A percentile compares a stretch with the other conserved stretches of the same genome.
These are phyloP conservation scores for Chionomys nivalis DNA, from an alignment of 2,113 vertebrate species.

Conservation along the genomic window DNA sequence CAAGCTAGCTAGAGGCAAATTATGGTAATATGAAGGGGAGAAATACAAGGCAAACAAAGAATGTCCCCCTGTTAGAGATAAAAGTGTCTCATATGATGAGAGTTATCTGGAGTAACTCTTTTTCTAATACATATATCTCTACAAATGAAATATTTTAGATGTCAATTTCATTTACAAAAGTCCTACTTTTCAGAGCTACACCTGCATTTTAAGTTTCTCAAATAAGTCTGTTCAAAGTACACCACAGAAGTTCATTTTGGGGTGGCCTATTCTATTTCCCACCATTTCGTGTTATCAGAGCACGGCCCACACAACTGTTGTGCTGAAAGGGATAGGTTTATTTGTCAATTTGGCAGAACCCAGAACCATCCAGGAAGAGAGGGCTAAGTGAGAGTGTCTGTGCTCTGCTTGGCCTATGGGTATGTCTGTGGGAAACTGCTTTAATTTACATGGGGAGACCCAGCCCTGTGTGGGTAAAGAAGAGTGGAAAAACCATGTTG, in stretches of 20 bases:
- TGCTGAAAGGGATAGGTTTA: background rate
- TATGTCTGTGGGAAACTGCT: background rate
- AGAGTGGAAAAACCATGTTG: rapidly evolving
- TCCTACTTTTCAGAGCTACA: background rate
- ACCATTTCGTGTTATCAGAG: background rate
- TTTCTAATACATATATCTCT: background rate
- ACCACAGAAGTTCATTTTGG: background rate
- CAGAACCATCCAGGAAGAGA: background rate
- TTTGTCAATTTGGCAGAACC: background rate
- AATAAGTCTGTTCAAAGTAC: background rate
- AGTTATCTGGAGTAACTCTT: background rate
- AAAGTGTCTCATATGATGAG: background rate
- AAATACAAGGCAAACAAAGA: background rate
- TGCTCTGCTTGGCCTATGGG: background rate
- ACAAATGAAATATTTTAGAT: background rate
- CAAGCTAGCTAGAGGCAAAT: background rate
- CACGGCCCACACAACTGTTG: rapidly evolving
- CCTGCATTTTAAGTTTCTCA: background rate
- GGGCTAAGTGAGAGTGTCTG: background rate
- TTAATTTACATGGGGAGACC: background rate
- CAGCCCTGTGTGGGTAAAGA: background rate
- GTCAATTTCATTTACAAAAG: background rate
- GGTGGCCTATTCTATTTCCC: background rate
- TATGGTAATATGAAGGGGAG: no score
- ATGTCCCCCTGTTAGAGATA: background rate